These are phyloP conservation scores for Conger conger DNA, from an alignment of 2,113 vertebrate species.

Conservation along the genomic window DNA sequence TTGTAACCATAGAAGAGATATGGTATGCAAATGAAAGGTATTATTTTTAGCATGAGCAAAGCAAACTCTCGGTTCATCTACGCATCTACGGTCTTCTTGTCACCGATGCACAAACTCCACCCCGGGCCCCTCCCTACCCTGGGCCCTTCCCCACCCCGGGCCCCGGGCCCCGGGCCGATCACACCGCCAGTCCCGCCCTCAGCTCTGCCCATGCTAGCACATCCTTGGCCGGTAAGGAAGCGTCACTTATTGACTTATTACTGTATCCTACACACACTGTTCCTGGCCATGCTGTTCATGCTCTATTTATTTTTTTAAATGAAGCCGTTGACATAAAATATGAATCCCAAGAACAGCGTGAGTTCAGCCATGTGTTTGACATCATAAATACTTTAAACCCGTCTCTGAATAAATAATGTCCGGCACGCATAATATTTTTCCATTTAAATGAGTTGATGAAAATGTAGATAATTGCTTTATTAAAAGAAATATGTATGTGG, in stretches of 20 bases:
- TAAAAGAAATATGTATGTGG: background rate
- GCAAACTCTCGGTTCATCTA: no score
- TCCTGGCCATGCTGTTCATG: slow-evolving; percentile 60
- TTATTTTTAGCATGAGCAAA: no score
- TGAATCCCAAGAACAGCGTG: slow-evolving; percentile 62
- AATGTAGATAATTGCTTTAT: background rate
- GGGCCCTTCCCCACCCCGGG: no score
- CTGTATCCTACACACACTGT: slow-evolving; percentile 25
- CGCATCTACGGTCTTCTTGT: no score
- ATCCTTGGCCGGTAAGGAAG: background rate
- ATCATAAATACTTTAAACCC: slow-evolving; percentile 59
- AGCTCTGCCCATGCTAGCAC: background rate
- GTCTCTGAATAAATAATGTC: slow-evolving; percentile 47
- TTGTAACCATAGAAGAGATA: no score
- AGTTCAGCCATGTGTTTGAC: slow-evolving; percentile 57
- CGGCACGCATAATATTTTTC: slow-evolving; percentile 51
- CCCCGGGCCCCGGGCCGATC: no score
- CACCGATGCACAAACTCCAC: no score
- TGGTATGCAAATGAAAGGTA: no score
- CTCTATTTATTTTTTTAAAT: slow-evolving; percentile 70
- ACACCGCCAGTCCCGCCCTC: no score
- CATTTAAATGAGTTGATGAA: slow-evolving; percentile 21
- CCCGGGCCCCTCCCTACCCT: no score
- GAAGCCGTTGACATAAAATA: slow-evolving; percentile 68
- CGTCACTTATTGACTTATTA: background rate